phyloP scores from a whole-genome alignment of 2,888 invertebrate species.

The Uloborus plumipes region DNA sequence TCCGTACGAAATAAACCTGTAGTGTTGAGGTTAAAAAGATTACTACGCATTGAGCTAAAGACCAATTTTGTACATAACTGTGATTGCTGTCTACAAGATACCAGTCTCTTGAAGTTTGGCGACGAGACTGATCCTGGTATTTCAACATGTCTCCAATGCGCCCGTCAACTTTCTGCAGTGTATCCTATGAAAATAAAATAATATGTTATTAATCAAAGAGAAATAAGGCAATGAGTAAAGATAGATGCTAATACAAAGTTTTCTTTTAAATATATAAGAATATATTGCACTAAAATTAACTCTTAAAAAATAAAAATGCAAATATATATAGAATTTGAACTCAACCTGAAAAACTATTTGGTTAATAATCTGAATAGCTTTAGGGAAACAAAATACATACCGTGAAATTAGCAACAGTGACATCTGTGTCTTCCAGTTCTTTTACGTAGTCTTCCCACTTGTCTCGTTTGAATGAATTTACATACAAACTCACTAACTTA shows the following conservation, averaged over 20 bases:
- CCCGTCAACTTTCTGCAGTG: conserved; percentile 66
- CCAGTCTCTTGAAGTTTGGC: conserved; percentile 85
- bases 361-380: too few species aligned
- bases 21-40: conserved; percentile 83
- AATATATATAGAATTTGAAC: too few species aligned
- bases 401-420: conserved; percentile 92
- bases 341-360: too few species aligned
- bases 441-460: conserved; percentile 93
- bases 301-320: too few species aligned
- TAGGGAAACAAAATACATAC: conserved; percentile 74
- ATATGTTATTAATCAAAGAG: too few species aligned
- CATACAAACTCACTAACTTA: conserved; percentile 89
- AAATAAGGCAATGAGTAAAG: too few species aligned
- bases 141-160: conserved; percentile 77
- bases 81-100: conserved; percentile 86
- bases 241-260: too few species aligned
- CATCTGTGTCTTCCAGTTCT: conserved; percentile 87
- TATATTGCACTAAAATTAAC: too few species aligned
- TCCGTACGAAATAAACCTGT: conserved; percentile 90
- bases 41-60: conserved; percentile 86
- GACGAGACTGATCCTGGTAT: conserved; percentile 84
- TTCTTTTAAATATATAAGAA: too few species aligned
- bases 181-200: conserved; percentile 55
- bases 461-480: conserved; percentile 91
- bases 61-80: conserved; percentile 89